Evolutionary conservation across 2,797 vertebrate genomes (phyloP), one percentile per base, ranked within the genome.

Genomic region (Galagoides demidoff): DNA sequence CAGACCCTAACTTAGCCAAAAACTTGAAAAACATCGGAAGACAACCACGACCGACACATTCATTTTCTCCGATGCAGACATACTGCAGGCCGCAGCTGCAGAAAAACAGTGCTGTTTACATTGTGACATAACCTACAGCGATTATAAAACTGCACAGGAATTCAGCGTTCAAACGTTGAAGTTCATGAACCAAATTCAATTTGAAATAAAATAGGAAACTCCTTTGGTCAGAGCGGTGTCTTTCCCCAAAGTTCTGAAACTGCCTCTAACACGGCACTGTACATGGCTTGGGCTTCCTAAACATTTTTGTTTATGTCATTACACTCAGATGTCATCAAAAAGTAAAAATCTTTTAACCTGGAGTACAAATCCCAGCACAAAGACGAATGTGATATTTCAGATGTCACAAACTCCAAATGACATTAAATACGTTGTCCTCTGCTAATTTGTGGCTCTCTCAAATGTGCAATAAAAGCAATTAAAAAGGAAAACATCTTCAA

Each of bases 21-120:
- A 92, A 93, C 89, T 90, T 95, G 97, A 95, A 94, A 97, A 92
- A 92, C 82, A 81, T 9, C 95, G 55, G 73, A 95, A 94, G 90
- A 89, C 94, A 95, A 94, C 96, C 92, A 77, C 91, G 43, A 95
- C 91, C 55, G 71, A 96, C 82, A 57, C 89, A 59, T 95, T 95
- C 92, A 93, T 96, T 94, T 94, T 85, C 96, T 61, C 5, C 5
- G 82, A 93, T 64, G 52, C 17, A n/a, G 89, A 92, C 78, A 55
- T 20, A 71, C 37, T n/a, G 34, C 79, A 31, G 83, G 96, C 0
- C 22, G 70, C 95, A 90, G 70, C 82, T 92, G 66, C 74, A 90
- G 83, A 34, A 87, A 96, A 74, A 49, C 34, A 55, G 37, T n/a
- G 25, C 57, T 59, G 37, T 61, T 57, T 7, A 2, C 55, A 45